phyloP scores from a whole-genome alignment of 1,140 invertebrate species.

The Cydia fagiglandana region DNA sequence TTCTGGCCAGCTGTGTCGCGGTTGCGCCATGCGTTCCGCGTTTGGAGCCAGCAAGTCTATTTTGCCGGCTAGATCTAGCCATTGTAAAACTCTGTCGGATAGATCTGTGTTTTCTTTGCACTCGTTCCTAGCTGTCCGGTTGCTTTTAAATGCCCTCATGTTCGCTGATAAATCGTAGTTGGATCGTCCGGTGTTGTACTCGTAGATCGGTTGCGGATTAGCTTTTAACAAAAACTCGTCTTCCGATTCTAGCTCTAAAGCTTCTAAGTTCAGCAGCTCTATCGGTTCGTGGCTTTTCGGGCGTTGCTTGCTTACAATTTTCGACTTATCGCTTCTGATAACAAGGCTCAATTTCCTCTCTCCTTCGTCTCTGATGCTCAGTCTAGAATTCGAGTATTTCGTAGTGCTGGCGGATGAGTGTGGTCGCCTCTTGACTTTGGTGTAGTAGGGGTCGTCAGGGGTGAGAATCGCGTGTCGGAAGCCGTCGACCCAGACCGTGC shows the following conservation, averaged over 20 bases:
- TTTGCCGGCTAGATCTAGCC: conserved; percentile 81
- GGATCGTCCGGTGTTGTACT: conserved; percentile 41
- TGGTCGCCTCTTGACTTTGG: conserved; percentile 57
- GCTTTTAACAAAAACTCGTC: conserved; percentile 54
- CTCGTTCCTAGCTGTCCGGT: conserved; percentile 60
- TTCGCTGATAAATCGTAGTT: conserved; percentile 41
- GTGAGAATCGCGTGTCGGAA: conserved; percentile 85
- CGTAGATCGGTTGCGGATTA: conserved; percentile 52
- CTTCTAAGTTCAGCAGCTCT: conserved; percentile 59
- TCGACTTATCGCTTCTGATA: conserved; percentile 51
- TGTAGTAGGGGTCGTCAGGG: conserved; percentile 80
- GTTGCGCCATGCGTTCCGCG: conserved; percentile 59
- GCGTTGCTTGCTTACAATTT: conserved; percentile 35
- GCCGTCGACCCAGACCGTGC: conserved; percentile 85
- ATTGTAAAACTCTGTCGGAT: conserved; percentile 81
- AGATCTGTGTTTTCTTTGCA: conserved; percentile 68
- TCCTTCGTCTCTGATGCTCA: conserved; percentile 45
- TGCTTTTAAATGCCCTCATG: conserved; percentile 63
- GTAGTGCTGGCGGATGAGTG: conserved; percentile 55
- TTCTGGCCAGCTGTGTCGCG: conserved; percentile 73
- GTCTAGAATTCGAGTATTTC: conserved; percentile 42
- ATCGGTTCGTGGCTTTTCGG: conserved; percentile 41
- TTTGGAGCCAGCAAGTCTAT: conserved; percentile 61
- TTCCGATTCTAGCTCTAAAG: conserved; percentile 54
- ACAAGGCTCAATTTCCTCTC: conserved; percentile 60